phyloP scores from a whole-genome alignment of 2,888 invertebrate genomes.

The Orgyia antiqua region DNA sequence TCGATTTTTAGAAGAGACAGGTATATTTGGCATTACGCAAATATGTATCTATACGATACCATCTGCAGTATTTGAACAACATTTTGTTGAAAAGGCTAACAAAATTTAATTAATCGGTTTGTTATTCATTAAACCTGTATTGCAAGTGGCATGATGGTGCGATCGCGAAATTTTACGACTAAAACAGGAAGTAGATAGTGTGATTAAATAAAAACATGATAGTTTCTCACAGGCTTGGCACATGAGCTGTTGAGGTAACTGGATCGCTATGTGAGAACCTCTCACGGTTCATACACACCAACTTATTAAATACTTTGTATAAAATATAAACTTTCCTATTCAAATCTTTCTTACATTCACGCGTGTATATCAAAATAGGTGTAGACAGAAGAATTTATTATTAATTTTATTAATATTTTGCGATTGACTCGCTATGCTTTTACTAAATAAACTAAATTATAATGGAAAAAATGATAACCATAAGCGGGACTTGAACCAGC shows the following conservation, averaged over 20 bases:
- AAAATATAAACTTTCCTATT: slow-evolving; percentile 27
- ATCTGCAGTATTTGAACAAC: too few relatives aligned
- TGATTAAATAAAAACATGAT: slow-evolving; percentile 27
- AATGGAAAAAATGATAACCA: too few relatives aligned
- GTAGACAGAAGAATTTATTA: not conserved
- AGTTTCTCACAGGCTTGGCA: slow-evolving; percentile 52
- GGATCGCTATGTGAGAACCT: slow-evolving; percentile 63
- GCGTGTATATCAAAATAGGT: not conserved
- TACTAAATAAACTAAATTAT: too few relatives aligned
- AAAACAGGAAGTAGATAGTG: slow-evolving; percentile 32
- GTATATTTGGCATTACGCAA: too few relatives aligned
- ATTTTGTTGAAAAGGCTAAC: too few relatives aligned
- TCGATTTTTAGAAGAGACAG: too few relatives aligned
- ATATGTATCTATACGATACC: too few relatives aligned
- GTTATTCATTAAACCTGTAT: too few relatives aligned
- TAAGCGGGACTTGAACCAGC: too few relatives aligned
- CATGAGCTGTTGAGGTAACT: slow-evolving; percentile 44
- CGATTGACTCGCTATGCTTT: too few relatives aligned
- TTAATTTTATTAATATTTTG: too few relatives aligned
- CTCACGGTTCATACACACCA: slow-evolving; percentile 51
- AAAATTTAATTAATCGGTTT: too few relatives aligned
- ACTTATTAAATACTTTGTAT: slow-evolving; percentile 43
- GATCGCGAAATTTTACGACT: slow-evolving; percentile 17
- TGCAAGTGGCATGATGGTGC: not conserved
- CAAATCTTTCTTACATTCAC: slow-evolving; percentile 12